Base-by-base conservation (phyloP, 2,113 vertebrate genomes). In the Myotis lucifugus region DNA sequence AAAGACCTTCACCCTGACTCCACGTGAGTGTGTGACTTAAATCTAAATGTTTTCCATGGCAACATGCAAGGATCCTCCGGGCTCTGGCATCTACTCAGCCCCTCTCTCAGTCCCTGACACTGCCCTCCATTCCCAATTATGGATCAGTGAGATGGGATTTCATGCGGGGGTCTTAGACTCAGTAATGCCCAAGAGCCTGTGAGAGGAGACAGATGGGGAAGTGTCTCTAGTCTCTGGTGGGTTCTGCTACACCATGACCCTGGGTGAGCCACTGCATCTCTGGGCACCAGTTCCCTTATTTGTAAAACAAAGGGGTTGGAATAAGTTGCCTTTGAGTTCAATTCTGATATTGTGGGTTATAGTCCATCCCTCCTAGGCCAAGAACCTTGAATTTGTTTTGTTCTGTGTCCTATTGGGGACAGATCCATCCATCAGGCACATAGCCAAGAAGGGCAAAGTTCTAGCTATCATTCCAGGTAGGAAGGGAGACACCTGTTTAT, bases 361-460 rank as follows among this genome's bases (percentile, higher is more conserved):
- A 42, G 27, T 50, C 66, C 32, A 61, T 34, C 34, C 37, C 67
- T 93, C 85, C 90, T 85, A 29, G 29, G 76, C 27, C 40, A 73
- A 69, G 59, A 84, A 82, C 92, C 48, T 95, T 96, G 92, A 90
- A 5, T 78, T 59, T 56, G 42, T 76, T 84, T 59, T 73, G 40
- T 54, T 91, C 83, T 76, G 42, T 76, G 92, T 95, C 84, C 67
- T 78, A 27, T 42, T 69, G 40, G 27, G 13, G 40, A 2, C 76
- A 73, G 66, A 61, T 81, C 85, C 27, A 29, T 17, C 21, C 23
- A 23, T 11, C 11, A 4, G 85, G 91, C 85, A 67, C 46, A 17
- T 5, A 11, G 50, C 83, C 66, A 42, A 78, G 40, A 69, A 78
- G 42, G 85, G 61, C 77, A 90, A 96, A 97, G 82, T 32, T 94